Evolutionary conservation across 2,888 invertebrate genomes (phyloP).

Genomic region (Tryphoninae sp.): DNA sequence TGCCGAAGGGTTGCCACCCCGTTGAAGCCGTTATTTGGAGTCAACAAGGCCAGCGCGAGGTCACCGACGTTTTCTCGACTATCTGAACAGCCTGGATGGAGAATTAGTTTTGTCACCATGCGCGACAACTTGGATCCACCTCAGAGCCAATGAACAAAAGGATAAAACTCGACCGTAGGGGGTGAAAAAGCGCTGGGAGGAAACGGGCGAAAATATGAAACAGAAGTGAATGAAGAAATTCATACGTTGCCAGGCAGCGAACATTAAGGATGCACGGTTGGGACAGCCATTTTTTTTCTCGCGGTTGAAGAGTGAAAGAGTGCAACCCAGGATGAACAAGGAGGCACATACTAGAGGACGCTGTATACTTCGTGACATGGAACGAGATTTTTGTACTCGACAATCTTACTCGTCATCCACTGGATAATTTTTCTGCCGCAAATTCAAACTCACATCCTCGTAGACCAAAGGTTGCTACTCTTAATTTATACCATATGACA

Average conservation of each 20-base stretch:
- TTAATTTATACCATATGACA: background rate
- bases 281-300: background rate
- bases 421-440: background rate
- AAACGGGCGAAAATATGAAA: conserved; percentile 21
- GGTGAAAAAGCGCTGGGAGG: background rate
- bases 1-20: conserved; percentile 31
- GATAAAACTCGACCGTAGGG: background rate
- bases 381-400: background rate
- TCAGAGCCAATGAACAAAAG: conserved; percentile 44
- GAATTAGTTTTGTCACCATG: conserved; percentile 27
- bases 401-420: conserved; percentile 18
- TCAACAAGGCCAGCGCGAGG: conserved; percentile 27
- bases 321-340: conserved; percentile 19
- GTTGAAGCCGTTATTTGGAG: conserved; percentile 50
- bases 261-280: background rate
- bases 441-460: background rate
- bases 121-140: background rate
- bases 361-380: background rate
- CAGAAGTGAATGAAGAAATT: conserved; percentile 7
- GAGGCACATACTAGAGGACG: conserved; percentile 5
- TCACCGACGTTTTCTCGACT: conserved; percentile 3
- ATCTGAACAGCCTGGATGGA: background rate
- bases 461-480: background rate
- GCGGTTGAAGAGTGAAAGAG: conserved; percentile 9
- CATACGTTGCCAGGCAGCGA: conserved; percentile 4